phyloP scores from a whole-genome alignment of 1,140 invertebrate species.

The Arctopsyche grandis region DNA sequence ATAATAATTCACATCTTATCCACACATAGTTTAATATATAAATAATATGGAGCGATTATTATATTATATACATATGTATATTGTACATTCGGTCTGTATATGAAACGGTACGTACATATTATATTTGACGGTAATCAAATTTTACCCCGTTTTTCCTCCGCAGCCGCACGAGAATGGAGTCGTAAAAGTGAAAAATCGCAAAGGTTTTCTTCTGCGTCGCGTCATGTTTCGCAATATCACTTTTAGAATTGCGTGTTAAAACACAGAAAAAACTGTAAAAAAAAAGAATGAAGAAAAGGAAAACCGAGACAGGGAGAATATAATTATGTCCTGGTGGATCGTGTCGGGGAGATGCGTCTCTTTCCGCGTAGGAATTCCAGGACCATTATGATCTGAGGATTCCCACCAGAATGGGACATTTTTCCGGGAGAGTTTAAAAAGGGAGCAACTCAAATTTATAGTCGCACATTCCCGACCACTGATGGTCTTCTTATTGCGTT shows the following conservation, averaged over 20 bases:
- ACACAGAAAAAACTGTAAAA: neutral
- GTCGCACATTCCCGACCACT: conserved; percentile 27
- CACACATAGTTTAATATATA: no score
- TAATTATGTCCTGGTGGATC: conserved; percentile 22
- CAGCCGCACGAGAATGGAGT: neutral
- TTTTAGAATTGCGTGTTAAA: conserved; percentile 22
- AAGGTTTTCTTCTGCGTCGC: conserved; percentile 13
- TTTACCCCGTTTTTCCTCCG: neutral
- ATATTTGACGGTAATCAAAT: no score
- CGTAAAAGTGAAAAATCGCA: conserved; percentile 18
- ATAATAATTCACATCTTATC: no score
- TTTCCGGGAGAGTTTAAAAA: conserved; percentile 5
- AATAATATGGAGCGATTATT: no score
- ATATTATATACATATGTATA: no score
- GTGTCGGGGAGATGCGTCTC: conserved; percentile 7
- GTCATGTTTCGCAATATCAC: conserved; percentile 25
- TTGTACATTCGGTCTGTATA: no score
- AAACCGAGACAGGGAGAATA: conserved; percentile 22
- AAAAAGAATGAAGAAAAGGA: neutral
- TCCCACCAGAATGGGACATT: neutral
- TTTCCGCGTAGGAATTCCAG: conserved; percentile 13
- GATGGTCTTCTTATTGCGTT: conserved; percentile 28
- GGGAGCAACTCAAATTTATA: conserved; percentile 28
- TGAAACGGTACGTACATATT: no score
- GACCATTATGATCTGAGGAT: conserved; percentile 7